Percentiles rank a stretch among this genome's conserved stretches.
phyloP scores from a whole-genome alignment of 2,888 invertebrate species.

The Dasypogon diadema region DNA sequence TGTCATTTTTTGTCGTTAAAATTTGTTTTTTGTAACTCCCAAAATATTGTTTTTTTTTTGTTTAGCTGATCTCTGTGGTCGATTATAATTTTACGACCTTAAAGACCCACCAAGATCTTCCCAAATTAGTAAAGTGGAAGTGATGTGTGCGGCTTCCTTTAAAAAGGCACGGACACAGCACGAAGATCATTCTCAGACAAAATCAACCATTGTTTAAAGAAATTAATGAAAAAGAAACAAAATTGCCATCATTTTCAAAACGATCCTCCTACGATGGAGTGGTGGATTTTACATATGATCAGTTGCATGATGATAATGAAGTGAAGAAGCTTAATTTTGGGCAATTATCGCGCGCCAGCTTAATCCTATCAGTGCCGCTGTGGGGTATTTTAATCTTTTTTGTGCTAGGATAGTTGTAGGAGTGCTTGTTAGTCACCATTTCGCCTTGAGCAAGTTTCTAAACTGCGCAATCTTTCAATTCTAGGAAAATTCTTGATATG shows the following conservation, averaged over 20 bases:
- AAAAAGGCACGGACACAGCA: not conserved
- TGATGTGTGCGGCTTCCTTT: conserved; percentile 17
- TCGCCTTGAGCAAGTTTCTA: not conserved
- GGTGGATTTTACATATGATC: not conserved
- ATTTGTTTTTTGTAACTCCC: not conserved
- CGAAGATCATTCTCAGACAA: not conserved
- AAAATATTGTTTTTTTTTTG: conserved; percentile 7
- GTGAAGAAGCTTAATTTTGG: not conserved
- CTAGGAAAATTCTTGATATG: not conserved
- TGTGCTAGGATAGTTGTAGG: not conserved
- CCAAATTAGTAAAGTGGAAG: not conserved
- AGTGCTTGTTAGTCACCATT: not conserved
- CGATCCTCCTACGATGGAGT: not conserved
- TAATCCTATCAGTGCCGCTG: not conserved
- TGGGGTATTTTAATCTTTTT: not conserved
- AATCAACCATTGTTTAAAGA: not conserved
- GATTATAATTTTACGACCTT: conserved; percentile 13
- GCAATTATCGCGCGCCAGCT: not conserved
- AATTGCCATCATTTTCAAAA: not conserved
- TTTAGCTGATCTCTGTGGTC: not conserved
- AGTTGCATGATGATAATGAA: not conserved
- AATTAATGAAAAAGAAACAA: not conserved
- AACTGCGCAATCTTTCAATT: not conserved
- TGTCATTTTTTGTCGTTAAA: conserved; percentile 9
- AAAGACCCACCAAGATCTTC: conserved; percentile 36